A percentile compares a stretch with the other conserved stretches of the same genome.
Conservation (phyloP, 2,113 vertebrate species). For the Thomomys bottae region DNA sequence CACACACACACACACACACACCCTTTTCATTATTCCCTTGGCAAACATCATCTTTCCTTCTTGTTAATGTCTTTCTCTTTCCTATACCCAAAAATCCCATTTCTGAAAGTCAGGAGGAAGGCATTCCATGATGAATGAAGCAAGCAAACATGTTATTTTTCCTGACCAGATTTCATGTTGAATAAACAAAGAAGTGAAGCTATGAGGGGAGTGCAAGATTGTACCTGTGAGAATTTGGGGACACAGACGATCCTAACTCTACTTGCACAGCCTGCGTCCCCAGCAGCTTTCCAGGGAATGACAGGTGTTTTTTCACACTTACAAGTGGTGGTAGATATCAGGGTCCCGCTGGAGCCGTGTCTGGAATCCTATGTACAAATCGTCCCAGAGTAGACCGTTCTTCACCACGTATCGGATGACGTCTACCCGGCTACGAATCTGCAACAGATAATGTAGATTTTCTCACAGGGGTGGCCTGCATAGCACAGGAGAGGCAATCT, state of each 20-base stretch:
- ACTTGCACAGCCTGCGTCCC: accelerated
- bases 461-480: not conserved
- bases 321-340: slow-evolving; percentile 89
- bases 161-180: not conserved
- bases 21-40: not conserved
- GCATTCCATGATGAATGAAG: not conserved
- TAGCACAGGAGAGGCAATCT: accelerated
- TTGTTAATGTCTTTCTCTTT: not conserved
- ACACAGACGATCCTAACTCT: not conserved
- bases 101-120: not conserved
- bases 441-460: not conserved
- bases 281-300: accelerated
- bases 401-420: slow-evolving; percentile 87
- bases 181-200: not conserved
- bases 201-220: too few species aligned
- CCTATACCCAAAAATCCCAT: not conserved
- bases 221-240: not conserved
- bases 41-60: not conserved
- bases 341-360: slow-evolving; percentile 87
- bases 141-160: not conserved
- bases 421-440: slow-evolving; percentile 86
- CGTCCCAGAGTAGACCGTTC: slow-evolving; percentile 88
- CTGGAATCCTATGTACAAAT: slow-evolving; percentile 91
- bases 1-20: too few species aligned
- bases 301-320: slow-evolving; percentile 35